These are phyloP conservation scores for Plutella xylostella DNA, from an alignment of 2,888 invertebrate species.

Conservation along the genomic window DNA sequence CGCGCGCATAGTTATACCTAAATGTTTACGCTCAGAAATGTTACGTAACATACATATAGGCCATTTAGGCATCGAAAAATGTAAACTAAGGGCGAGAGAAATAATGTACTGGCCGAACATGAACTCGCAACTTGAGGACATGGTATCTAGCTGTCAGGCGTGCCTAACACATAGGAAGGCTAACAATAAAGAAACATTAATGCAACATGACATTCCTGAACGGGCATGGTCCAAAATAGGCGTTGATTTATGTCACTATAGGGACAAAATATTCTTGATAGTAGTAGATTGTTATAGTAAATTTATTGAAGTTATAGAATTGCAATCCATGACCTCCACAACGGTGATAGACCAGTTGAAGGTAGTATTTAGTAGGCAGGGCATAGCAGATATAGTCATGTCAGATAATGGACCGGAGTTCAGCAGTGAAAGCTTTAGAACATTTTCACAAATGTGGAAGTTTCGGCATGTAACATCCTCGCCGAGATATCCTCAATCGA, in stretches of 20 bases:
- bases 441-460: slow-evolving; percentile 14
- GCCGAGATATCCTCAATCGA: slow-evolving; percentile 17
- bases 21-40: slow-evolving; percentile 14
- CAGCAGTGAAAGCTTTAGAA: slow-evolving; percentile 10
- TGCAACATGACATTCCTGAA: slow-evolving; percentile 5
- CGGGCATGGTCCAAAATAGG: slow-evolving; percentile 8
- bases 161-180: slow-evolving; percentile 13
- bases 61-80: slow-evolving; percentile 18
- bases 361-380: slow-evolving; percentile 16
- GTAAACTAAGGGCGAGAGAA: slow-evolving; percentile 15
- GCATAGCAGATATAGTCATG: slow-evolving; percentile 16
- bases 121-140: slow-evolving; percentile 15
- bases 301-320: slow-evolving; percentile 12
- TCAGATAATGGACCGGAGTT: slow-evolving; percentile 18
- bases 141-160: slow-evolving; percentile 14
- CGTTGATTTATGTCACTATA: slow-evolving; percentile 3
- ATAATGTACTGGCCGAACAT: slow-evolving; percentile 20
- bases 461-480: slow-evolving; percentile 16
- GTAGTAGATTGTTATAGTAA: slow-evolving; percentile 15
- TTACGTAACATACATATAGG: slow-evolving; percentile 15
- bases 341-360: slow-evolving; percentile 15
- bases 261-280: slow-evolving; percentile 9
- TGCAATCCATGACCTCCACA: slow-evolving; percentile 2
- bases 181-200: slow-evolving; percentile 10
- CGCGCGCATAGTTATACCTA: slow-evolving; percentile 7